Evolutionary conservation across 2,113 vertebrate genomes (phyloP).

Genomic region (Hystrix brachyura): DNA sequence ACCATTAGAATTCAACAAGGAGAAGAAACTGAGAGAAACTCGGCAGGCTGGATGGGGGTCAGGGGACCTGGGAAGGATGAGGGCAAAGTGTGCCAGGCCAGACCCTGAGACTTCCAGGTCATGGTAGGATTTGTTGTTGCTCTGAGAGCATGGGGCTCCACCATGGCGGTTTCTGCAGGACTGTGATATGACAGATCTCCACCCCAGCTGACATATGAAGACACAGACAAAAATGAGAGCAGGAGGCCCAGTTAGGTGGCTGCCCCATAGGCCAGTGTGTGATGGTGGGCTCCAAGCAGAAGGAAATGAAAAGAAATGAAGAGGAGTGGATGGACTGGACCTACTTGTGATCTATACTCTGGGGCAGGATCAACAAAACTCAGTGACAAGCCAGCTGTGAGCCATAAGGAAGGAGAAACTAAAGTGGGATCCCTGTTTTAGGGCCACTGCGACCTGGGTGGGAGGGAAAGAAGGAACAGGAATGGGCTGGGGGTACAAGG

Average conservation of each 20-base stretch:
- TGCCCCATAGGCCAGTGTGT: neutral
- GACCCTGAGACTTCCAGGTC: neutral
- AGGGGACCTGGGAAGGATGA: neutral
- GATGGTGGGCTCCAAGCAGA: neutral
- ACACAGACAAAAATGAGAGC: neutral
- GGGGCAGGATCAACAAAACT: neutral
- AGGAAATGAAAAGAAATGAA: neutral
- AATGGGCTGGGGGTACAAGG: accelerated
- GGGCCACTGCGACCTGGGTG: neutral
- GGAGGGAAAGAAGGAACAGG: neutral
- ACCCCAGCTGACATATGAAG: neutral
- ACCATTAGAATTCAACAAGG: neutral
- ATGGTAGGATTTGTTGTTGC: neutral
- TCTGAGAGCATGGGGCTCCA: neutral
- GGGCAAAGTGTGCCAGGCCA: neutral
- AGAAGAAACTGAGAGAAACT: neutral
- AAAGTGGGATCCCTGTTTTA: neutral
- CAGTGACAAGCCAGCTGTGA: no score
- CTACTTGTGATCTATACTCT: neutral
- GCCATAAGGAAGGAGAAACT: neutral
- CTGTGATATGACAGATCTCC: neutral
- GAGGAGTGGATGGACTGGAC: neutral
- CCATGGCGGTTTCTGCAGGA: neutral
- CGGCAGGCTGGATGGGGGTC: neutral
- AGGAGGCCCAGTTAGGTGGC: neutral